These are phyloP conservation scores for Chloroceryle inda DNA, from an alignment of 2,797 vertebrate genomes.

Conservation along the genomic window DNA sequence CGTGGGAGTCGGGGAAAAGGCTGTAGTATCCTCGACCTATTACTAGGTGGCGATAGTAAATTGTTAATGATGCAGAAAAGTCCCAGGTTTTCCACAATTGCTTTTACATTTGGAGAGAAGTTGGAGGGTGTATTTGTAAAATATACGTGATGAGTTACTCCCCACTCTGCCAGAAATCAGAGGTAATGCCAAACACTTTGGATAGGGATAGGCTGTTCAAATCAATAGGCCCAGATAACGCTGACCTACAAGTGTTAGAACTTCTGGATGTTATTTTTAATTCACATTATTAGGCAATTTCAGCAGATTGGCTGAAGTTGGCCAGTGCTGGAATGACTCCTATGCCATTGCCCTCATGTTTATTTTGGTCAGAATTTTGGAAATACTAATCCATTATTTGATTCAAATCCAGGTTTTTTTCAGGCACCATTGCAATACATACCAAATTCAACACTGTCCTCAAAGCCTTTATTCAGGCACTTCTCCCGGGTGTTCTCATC, in stretches of 20 bases:
- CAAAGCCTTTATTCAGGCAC: background rate
- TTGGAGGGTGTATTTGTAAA: background rate
- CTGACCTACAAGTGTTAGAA: background rate
- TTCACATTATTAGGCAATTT: background rate
- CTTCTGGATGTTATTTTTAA: conserved; percentile 3
- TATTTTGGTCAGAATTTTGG: background rate
- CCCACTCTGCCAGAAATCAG: background rate
- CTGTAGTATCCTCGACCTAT: background rate
- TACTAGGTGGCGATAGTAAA: conserved; percentile 56
- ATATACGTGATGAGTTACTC: background rate
- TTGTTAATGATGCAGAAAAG: background rate
- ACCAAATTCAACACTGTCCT: background rate
- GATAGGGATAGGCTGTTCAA: rapidly evolving
- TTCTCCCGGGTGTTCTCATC: background rate
- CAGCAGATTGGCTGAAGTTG: background rate
- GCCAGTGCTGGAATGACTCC: background rate
- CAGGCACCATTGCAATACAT: background rate
- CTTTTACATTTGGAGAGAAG: background rate
- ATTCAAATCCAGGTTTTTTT: background rate
- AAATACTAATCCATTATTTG: background rate
- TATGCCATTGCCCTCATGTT: background rate
- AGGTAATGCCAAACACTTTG: background rate
- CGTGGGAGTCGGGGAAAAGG: background rate
- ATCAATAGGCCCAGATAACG: background rate
- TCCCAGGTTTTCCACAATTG: background rate